These are phyloP conservation scores for Rhinopomastus cyanomelas DNA, from an alignment of 2,113 vertebrate species.

Conservation along the genomic window DNA sequence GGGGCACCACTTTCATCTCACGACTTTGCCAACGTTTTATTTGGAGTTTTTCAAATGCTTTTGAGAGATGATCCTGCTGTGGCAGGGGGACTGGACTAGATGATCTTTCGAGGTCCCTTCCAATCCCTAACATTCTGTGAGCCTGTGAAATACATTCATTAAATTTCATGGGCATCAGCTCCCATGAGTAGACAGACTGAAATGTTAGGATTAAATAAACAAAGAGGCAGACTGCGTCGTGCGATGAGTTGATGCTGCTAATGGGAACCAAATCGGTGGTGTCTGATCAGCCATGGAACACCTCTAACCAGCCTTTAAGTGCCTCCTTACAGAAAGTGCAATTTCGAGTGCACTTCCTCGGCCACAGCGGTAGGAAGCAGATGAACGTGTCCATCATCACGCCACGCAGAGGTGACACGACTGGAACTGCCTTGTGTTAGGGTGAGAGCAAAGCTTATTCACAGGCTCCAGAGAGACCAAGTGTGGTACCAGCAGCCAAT, in stretches of 20 bases:
- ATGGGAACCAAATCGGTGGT: background rate
- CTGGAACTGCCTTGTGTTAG: background rate
- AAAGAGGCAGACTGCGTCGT: background rate
- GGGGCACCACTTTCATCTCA: background rate
- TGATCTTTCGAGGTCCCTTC: too few species aligned
- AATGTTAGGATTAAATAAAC: conserved; percentile 3
- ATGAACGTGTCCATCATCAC: background rate
- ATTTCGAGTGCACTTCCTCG: background rate
- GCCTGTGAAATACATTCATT: too few species aligned
- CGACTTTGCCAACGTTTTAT: background rate
- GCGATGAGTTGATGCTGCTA: background rate
- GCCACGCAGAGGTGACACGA: background rate
- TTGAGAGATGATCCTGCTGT: too few species aligned
- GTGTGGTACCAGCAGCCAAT: background rate
- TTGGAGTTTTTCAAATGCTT: background rate
- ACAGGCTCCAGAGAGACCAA: background rate
- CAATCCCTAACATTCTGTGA: too few species aligned
- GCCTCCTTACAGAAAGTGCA: background rate
- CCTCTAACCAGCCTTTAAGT: background rate
- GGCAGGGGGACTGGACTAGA: too few species aligned
- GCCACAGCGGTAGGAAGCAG: background rate
- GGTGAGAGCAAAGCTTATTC: conserved; percentile 7
- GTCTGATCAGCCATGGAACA: background rate
- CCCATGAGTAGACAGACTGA: background rate
- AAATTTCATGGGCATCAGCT: background rate